phyloP scores from a whole-genome alignment of 2,113 vertebrate species.

The Hemiscyllium ocellatum region DNA sequence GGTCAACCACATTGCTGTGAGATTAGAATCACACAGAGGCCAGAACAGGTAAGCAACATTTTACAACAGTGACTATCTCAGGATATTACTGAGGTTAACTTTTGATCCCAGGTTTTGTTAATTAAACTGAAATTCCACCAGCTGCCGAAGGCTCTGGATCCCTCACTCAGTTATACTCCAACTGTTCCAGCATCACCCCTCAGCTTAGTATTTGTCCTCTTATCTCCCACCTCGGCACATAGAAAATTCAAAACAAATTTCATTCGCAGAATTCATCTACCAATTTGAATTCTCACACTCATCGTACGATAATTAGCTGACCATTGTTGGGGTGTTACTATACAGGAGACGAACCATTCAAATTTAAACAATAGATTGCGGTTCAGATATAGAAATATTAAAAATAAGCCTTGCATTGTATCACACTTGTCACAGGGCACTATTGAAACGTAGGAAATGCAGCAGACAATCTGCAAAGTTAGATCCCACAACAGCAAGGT shows the following conservation, averaged over 20 bases:
- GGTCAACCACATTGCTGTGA: background rate
- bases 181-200: background rate
- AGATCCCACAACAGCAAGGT: too few species aligned
- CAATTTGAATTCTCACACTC: background rate
- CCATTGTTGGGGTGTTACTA: background rate
- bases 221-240: background rate
- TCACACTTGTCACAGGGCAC: too few species aligned
- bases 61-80: background rate
- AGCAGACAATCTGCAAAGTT: too few species aligned
- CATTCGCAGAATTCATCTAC: background rate
- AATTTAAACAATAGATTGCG: background rate
- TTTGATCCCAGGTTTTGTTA: background rate
- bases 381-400: background rate
- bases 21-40: too few species aligned
- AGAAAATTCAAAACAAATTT: background rate
- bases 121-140: background rate
- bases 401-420: too few species aligned
- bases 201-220: background rate
- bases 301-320: background rate
- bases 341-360: background rate
- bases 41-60: background rate
- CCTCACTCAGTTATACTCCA: too few species aligned
- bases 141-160: too few species aligned
- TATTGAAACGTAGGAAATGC: too few species aligned
- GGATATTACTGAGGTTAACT: background rate